A percentile compares a stretch with the other conserved stretches of the same genome.
These are phyloP conservation scores for Macrophya annulata DNA, from an alignment of 2,888 invertebrate species.

Conservation along the genomic window DNA sequence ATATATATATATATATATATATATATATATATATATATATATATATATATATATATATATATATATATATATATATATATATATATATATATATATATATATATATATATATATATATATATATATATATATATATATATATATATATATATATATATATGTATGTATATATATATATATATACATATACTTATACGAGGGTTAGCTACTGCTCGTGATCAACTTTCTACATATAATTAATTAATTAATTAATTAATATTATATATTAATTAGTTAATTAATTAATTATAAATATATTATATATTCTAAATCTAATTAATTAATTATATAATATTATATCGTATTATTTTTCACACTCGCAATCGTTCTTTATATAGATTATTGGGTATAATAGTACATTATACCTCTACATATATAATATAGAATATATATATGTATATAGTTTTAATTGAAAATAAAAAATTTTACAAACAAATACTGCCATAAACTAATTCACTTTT, in stretches of 20 bases:
- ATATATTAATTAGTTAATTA: too few relatives aligned
- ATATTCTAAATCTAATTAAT: too few relatives aligned
- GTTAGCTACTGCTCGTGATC: background rate
- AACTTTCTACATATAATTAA: background rate
- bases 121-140: too few relatives aligned
- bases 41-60: background rate
- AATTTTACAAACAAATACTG: conserved; percentile 37
- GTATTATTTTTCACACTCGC: background rate
- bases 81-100: background rate
- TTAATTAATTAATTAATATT: background rate
- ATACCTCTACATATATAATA: too few relatives aligned
- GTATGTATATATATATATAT: background rate
- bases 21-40: background rate
- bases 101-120: background rate
- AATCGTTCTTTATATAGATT: background rate
- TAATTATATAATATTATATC: background rate
- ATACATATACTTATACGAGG: background rate
- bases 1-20: background rate
- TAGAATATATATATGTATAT: too few relatives aligned
- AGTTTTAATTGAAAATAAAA: background rate
- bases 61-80: background rate
- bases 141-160: background rate
- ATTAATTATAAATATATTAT: too few relatives aligned
- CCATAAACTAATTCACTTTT: conserved; percentile 23
- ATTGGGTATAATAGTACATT: too few relatives aligned